Conservation (phyloP, 2,113 vertebrate species). For the Centropus unirufus region DNA sequence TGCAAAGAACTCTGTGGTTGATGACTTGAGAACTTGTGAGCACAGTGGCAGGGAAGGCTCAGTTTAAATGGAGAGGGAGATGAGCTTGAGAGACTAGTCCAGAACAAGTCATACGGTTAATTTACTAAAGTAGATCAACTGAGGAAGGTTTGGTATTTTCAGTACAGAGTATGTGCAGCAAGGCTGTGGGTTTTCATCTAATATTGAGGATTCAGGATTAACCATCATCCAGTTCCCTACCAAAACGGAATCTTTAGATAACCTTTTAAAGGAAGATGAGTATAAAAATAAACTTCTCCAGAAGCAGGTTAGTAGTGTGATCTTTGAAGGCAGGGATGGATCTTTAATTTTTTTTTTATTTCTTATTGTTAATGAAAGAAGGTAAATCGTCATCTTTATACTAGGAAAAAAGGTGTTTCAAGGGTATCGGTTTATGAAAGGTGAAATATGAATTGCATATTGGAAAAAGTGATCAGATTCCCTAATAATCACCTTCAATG, state of each 20-base stretch:
- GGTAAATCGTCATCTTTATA: not conserved
- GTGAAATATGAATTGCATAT: not conserved
- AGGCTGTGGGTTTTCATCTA: not conserved
- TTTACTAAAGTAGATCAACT: not conserved
- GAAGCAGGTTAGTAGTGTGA: not conserved
- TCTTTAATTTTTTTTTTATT: not conserved
- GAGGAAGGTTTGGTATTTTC: not conserved
- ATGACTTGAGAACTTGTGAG: not conserved
- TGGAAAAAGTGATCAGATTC: not conserved
- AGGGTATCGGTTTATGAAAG: not conserved
- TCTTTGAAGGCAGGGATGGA: not conserved
- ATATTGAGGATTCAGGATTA: not conserved
- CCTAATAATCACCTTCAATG: not conserved
- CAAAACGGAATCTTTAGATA: not conserved
- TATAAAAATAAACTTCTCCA: not conserved
- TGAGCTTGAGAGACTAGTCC: too few relatives aligned
- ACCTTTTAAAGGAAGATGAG: not conserved
- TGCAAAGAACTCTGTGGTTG: not conserved
- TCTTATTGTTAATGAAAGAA: not conserved
- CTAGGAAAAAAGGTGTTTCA: not conserved
- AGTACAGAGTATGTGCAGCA: not conserved
- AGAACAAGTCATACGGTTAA: rapidly evolving
- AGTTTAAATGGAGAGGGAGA: rapidly evolving
- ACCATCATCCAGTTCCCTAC: not conserved
- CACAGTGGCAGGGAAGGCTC: rapidly evolving